These are phyloP conservation scores for Cyclargus thomasi DNA, from an alignment of 1,140 invertebrate species.

Conservation along the genomic window DNA sequence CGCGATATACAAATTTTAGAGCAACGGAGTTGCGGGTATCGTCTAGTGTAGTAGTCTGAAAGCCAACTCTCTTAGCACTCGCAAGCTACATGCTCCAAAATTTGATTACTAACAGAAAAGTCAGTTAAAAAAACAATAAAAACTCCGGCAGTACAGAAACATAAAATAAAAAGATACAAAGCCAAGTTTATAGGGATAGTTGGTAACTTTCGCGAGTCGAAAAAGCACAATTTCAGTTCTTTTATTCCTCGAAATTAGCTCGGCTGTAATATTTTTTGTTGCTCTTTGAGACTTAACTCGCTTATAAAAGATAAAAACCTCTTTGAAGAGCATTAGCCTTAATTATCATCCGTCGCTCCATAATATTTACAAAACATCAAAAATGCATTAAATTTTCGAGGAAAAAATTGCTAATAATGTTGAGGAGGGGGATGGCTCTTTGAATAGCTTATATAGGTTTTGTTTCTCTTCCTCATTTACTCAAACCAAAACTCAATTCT, in stretches of 20 bases:
- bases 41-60: not conserved
- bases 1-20: no score
- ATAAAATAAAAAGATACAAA: constrained; percentile 8
- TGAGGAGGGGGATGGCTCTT: not conserved
- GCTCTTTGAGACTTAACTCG: constrained; percentile 8
- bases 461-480: no score
- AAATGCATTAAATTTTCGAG: constrained; percentile 1
- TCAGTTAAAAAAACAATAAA: not conserved
- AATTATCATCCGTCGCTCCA: not conserved
- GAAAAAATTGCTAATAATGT: not conserved
- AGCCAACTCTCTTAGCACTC: not conserved
- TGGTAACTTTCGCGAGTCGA: constrained; percentile 7
- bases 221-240: constrained; percentile 23
- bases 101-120: not conserved
- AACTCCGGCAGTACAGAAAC: not conserved
- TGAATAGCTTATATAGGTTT: not conserved
- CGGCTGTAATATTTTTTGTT: constrained; percentile 27
- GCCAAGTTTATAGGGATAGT: constrained; percentile 7
- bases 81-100: not conserved
- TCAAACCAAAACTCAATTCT: no score
- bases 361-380: constrained; percentile 4
- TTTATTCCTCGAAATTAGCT: constrained; percentile 29
- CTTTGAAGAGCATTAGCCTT: constrained; percentile 10
- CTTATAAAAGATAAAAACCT: constrained; percentile 14
- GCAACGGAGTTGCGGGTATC: no score